Percentiles rank a stretch among this genome's conserved stretches.
Conservation (phyloP, 37 sponge, comb jelly and placozoan species). For the Dysidea cf. avara region DNA sequence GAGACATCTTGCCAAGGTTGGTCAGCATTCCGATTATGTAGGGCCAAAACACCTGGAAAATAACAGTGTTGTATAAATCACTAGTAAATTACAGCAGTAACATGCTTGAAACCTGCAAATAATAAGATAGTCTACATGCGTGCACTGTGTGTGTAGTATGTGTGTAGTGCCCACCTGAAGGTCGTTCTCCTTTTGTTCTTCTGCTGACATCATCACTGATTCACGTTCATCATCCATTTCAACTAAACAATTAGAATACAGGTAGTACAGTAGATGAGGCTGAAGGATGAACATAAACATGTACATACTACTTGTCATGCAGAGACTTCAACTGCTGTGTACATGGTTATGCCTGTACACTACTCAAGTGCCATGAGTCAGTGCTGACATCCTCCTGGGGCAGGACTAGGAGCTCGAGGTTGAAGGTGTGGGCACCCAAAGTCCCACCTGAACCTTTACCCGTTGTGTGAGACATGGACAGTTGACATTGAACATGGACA, state of each 20-base stretch:
- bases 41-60: conserved; percentile 61
- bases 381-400: too few relatives aligned
- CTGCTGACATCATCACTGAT: conserved; percentile 46
- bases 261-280: too few relatives aligned
- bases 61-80: too few relatives aligned
- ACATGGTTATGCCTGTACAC: too few relatives aligned
- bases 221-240: conserved; percentile 58
- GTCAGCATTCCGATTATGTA: conserved; percentile 83
- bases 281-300: not conserved
- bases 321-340: too few relatives aligned
- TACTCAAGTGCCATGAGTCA: too few relatives aligned
- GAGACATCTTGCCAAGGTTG: conserved; percentile 61
- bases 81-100: too few relatives aligned
- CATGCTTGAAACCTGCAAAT: conserved; percentile 6
- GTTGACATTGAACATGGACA: too few relatives aligned
- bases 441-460: too few relatives aligned
- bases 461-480: too few relatives aligned
- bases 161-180: conserved; percentile 48
- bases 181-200: conserved; percentile 54
- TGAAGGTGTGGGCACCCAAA: too few relatives aligned
- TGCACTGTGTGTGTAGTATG: not conserved
- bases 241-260: not conserved
- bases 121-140: not conserved
- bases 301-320: not conserved
- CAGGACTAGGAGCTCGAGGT: too few relatives aligned